Evolutionary conservation across 2,888 invertebrate genomes (phyloP).

Genomic region (Leucania comma): DNA sequence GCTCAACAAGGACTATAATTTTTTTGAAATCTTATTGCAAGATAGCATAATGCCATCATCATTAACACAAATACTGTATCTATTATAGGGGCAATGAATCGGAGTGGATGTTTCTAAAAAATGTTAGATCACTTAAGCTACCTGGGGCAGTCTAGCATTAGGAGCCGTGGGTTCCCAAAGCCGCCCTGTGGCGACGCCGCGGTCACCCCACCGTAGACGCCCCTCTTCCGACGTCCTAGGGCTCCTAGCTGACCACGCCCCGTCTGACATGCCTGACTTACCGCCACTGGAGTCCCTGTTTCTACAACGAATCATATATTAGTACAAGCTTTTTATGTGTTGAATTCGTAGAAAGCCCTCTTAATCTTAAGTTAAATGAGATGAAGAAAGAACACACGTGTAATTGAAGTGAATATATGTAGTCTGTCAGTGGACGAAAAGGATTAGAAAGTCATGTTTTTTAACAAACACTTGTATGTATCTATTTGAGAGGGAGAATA

Average conservation of each 20-base stretch:
- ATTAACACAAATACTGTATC: background rate
- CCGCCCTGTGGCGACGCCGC: slow-evolving; percentile 92
- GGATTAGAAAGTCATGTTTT: no score
- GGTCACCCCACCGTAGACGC: slow-evolving; percentile 94
- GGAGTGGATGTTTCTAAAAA: background rate
- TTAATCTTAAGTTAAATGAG: no score
- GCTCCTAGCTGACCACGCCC: slow-evolving; percentile 83
- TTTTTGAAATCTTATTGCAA: background rate
- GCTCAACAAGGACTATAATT: background rate
- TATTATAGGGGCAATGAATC: background rate
- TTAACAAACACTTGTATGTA: no score
- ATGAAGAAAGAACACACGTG: no score
- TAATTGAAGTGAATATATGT: no score
- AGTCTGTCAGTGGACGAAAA: no score
- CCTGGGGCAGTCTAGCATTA: slow-evolving; percentile 87
- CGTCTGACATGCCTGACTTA: slow-evolving; percentile 74
- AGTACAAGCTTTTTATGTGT: background rate
- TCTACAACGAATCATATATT: slow-evolving; percentile 19
- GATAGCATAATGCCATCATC: background rate
- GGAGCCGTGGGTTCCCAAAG: slow-evolving; percentile 92
- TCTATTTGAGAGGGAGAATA: no score
- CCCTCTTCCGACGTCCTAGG: slow-evolving; percentile 90
- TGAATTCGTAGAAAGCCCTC: no score
- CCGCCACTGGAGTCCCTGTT: slow-evolving; percentile 76
- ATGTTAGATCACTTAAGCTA: slow-evolving; percentile 51